Evolutionary conservation across 2,888 invertebrate genomes (phyloP).

Genomic region (Drosophila paracracens): DNA sequence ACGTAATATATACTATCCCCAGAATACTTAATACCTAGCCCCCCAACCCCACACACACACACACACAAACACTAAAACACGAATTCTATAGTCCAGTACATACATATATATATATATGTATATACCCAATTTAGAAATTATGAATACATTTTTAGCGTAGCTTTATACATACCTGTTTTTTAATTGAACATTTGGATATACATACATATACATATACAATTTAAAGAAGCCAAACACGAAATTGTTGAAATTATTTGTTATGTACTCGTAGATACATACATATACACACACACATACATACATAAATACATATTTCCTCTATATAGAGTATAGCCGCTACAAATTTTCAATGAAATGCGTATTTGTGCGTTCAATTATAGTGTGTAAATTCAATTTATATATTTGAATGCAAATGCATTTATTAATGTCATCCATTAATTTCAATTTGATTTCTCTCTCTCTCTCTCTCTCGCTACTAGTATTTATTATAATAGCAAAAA

Average conservation of each 20-base stretch:
- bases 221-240: conserved; percentile 13
- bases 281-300: not conserved
- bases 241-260: conserved; percentile 10
- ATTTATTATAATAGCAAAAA: conserved; percentile 20
- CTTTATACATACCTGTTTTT: conserved; percentile 17
- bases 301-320: conserved; percentile 3
- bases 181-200: conserved; percentile 19
- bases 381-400: conserved; percentile 45
- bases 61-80: not conserved
- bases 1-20: conserved; percentile 24
- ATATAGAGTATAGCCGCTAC: conserved; percentile 2
- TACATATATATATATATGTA: not conserved
- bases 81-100: conserved; percentile 20
- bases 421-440: conserved; percentile 45
- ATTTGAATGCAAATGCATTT: conserved; percentile 36
- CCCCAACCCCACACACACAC: conserved; percentile 15
- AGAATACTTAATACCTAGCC: conserved; percentile 9
- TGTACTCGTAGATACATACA: conserved; percentile 18
- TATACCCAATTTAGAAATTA: conserved; percentile 23
- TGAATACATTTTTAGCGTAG: conserved; percentile 33
- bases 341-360: conserved; percentile 25
- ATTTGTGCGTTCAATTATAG: conserved; percentile 35
- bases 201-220: not conserved
- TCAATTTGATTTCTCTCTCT: conserved; percentile 12
- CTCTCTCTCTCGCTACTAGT: not conserved